Conservation (phyloP, 2,113 vertebrate species). For the Daphoenositta chrysoptera region DNA sequence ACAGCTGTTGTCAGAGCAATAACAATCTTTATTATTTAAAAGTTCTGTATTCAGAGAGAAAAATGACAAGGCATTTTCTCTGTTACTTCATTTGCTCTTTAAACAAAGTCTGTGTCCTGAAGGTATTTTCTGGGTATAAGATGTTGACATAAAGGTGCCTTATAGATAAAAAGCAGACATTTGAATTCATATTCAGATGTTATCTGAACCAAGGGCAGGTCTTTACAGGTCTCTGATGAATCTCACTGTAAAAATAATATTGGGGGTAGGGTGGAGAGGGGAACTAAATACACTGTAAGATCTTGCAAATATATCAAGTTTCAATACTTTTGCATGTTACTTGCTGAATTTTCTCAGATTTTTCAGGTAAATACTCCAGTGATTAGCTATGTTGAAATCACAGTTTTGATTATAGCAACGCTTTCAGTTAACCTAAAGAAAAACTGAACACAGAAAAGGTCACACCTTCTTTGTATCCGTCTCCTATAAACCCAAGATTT, state of each 20-base stretch:
- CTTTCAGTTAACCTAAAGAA: neutral
- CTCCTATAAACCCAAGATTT: neutral
- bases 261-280: neutral
- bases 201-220: neutral
- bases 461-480: neutral
- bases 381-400: neutral
- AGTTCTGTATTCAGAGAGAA: neutral
- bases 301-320: neutral
- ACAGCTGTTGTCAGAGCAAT: neutral
- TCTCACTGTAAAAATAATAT: neutral
- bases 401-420: neutral
- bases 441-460: neutral
- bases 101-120: slow-evolving; percentile 11
- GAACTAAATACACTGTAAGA: neutral
- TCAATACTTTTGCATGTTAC: neutral
- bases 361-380: neutral
- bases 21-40: neutral
- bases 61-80: neutral
- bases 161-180: neutral
- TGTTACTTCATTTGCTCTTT: slow-evolving; percentile 26
- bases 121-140: slow-evolving; percentile 19
- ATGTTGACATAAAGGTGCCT: slow-evolving; percentile 11
- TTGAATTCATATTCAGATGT: neutral
- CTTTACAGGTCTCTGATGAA: neutral
- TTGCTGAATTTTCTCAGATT: neutral